Evolutionary conservation across 2,797 vertebrate genomes (phyloP).

Genomic region (Clamator glandarius): DNA sequence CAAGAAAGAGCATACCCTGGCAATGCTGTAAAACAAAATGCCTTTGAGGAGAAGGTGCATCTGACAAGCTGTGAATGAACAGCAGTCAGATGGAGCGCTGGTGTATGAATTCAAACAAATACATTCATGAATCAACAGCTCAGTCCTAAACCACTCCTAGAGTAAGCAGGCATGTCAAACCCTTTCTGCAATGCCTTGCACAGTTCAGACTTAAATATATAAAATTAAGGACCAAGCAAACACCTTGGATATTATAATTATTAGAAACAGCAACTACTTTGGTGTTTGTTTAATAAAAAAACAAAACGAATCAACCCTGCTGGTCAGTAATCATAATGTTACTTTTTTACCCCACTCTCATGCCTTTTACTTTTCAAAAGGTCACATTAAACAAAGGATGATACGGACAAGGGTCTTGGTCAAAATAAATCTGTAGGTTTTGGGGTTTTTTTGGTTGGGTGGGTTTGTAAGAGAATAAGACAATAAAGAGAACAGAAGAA

Average conservation of each 20-base stretch:
- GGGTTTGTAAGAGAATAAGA: neutral
- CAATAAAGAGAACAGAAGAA: neutral
- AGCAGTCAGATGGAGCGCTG: neutral
- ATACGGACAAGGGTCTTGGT: constrained; percentile 23
- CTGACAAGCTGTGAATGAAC: neutral
- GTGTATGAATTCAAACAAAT: neutral
- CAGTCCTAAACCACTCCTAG: neutral
- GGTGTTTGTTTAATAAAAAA: neutral
- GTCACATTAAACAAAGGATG: constrained; percentile 23
- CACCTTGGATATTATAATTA: neutral
- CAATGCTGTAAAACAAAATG: neutral
- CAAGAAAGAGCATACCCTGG: neutral
- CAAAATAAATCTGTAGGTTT: neutral
- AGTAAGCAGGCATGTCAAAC: neutral
- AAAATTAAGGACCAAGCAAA: neutral
- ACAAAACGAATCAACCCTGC: neutral
- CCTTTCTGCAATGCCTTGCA: neutral
- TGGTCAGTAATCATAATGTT: neutral
- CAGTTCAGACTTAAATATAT: neutral
- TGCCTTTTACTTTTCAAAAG: constrained; percentile 55
- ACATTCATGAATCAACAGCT: neutral
- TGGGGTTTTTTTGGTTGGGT: neutral
- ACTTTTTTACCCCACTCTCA: constrained; percentile 23
- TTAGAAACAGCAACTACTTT: neutral
- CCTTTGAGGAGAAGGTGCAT: neutral